Conservation (phyloP, 1,140 invertebrate genomes). For the Drosophila nikananu region DNA sequence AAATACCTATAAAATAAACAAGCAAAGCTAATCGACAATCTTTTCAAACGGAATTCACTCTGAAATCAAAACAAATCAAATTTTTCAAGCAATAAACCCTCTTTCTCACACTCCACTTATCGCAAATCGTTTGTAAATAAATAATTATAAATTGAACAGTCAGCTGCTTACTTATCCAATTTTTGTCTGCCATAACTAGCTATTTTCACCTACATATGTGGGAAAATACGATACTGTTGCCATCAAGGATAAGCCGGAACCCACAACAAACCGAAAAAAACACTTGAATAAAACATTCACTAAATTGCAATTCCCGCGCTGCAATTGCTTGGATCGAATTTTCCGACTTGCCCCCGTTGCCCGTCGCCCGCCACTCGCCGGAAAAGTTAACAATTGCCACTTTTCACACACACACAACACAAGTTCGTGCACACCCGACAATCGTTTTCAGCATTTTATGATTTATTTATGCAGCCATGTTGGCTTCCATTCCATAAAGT, state of each 20-base stretch:
- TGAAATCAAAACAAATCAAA: not conserved
- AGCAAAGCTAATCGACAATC: not conserved
- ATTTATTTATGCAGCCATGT: conserved; percentile 71
- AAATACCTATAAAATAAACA: not conserved
- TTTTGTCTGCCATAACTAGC: conserved; percentile 20
- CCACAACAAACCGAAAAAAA: conserved; percentile 39
- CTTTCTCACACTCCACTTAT: conserved; percentile 4
- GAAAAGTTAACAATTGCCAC: conserved; percentile 48
- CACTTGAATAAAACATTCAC: conserved; percentile 48
- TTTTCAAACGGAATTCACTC: not conserved
- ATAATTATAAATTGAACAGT: conserved; percentile 27
- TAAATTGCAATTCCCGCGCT: conserved; percentile 43
- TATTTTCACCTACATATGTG: conserved; percentile 29
- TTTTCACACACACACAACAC: conserved; percentile 23
- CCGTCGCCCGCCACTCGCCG: not conserved
- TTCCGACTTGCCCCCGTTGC: not conserved
- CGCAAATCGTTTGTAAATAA: conserved; percentile 10
- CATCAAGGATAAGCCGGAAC: conserved; percentile 26
- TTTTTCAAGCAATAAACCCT: not conserved
- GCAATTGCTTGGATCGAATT: conserved; percentile 45
- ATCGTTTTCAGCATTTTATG: conserved; percentile 70
- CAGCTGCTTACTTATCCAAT: conserved; percentile 34
- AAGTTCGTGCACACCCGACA: conserved; percentile 14
- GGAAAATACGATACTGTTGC: conserved; percentile 26
- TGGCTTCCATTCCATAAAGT: conserved; percentile 48